These are phyloP conservation scores for Umimayanthus chanpuru DNA, from an alignment of 92 coral and sea anemone genomes.

Conservation along the genomic window DNA sequence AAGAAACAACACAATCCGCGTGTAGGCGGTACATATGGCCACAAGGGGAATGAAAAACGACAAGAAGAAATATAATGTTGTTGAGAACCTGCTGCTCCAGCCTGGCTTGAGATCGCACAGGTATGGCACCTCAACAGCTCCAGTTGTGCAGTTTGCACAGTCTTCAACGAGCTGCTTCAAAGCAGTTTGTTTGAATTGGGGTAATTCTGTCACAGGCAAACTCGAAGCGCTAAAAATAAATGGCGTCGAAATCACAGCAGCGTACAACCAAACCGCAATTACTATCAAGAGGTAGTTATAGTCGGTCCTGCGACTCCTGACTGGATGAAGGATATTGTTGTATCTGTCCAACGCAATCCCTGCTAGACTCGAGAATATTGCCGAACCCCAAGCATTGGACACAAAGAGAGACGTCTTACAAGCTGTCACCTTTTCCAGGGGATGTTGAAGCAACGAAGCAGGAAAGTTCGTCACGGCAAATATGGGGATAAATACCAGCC, in stretches of 20 bases:
- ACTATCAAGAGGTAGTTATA: conserved; percentile 21
- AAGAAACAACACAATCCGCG: conserved; percentile 36
- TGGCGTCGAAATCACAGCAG: conserved; percentile 40
- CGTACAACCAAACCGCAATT: conserved; percentile 57
- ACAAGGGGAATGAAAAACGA: conserved; percentile 54
- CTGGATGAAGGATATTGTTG: conserved; percentile 48
- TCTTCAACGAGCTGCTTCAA: background rate
- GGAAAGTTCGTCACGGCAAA: background rate
- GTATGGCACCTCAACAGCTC: background rate
- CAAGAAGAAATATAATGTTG: conserved; percentile 45
- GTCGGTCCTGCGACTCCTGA: conserved; percentile 26
- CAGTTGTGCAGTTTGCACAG: conserved; percentile 2
- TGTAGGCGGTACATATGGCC: conserved; percentile 40
- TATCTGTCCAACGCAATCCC: conserved; percentile 55
- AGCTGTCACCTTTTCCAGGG: background rate
- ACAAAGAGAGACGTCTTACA: conserved; percentile 33
- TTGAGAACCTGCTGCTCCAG: conserved; percentile 44
- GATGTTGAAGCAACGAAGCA: background rate
- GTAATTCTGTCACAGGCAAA: conserved; percentile 31
- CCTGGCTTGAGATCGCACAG: conserved; percentile 51
- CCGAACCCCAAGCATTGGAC: conserved; percentile 34
- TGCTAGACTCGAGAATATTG: conserved; percentile 47
- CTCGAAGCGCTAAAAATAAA: conserved; percentile 31
- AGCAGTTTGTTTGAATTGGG: conserved; percentile 41
- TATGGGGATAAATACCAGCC: conserved; percentile 32